Evolutionary conservation across 2,888 invertebrate genomes (phyloP).

Genomic region (Dysmachus trigonus): DNA sequence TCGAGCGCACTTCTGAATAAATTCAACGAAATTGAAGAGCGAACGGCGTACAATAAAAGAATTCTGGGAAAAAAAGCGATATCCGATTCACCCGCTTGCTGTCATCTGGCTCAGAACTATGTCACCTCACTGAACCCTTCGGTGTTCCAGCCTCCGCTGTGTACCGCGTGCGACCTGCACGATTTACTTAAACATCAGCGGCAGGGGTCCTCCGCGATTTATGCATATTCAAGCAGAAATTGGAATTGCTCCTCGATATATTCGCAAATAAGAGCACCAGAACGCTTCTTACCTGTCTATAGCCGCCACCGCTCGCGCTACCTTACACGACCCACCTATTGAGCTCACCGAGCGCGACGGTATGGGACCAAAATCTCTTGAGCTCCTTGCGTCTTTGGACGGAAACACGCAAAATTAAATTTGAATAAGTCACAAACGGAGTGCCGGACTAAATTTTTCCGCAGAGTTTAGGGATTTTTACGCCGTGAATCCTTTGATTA

Average conservation of each 20-base stretch:
- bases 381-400: neutral
- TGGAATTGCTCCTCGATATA: slow-evolving; percentile 24
- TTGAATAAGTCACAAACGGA: neutral
- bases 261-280: neutral
- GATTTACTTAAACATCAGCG: slow-evolving; percentile 25
- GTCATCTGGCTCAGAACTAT: slow-evolving; percentile 30
- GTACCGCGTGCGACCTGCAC: neutral
- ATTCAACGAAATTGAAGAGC: slow-evolving; percentile 30
- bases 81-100: slow-evolving; percentile 19
- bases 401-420: neutral
- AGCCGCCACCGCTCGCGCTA: neutral
- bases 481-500: neutral
- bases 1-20: slow-evolving; percentile 38
- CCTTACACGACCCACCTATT: neutral
- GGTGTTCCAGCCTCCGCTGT: neutral
- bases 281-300: neutral
- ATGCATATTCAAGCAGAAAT: slow-evolving; percentile 37
- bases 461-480: neutral
- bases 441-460: neutral
- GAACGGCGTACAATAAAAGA: slow-evolving; percentile 9
- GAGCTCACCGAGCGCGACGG: neutral
- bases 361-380: neutral
- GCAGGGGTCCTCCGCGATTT: neutral
- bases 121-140: slow-evolving; percentile 13
- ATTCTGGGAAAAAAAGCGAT: neutral